phyloP scores from a whole-genome alignment of 2,113 vertebrate species.

The Panurus biarmicus region DNA sequence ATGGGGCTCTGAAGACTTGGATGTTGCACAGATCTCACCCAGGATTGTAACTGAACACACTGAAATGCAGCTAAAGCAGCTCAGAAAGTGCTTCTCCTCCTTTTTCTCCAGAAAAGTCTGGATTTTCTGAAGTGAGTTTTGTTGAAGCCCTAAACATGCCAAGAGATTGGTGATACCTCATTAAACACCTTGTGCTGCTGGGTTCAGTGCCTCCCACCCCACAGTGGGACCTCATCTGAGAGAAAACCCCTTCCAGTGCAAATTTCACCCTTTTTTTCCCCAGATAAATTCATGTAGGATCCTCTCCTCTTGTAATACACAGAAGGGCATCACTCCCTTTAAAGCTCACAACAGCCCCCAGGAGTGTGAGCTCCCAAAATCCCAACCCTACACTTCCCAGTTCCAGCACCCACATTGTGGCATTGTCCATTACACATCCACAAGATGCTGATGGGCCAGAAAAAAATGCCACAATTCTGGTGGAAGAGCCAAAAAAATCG shows the following conservation, averaged over 20 bases:
- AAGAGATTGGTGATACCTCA: neutral
- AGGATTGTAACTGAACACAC: neutral
- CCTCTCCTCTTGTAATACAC: neutral
- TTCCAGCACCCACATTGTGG: neutral
- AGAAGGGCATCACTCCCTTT: neutral
- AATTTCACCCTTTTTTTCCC: neutral
- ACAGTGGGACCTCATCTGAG: no score
- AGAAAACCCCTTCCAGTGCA: neutral
- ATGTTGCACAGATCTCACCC: neutral
- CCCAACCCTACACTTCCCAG: rapidly evolving
- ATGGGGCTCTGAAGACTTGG: neutral
- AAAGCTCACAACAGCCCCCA: rapidly evolving
- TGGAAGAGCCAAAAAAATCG: neutral
- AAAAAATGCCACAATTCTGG: neutral
- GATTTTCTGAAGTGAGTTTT: neutral
- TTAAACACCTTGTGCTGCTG: neutral
- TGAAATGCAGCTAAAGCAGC: neutral
- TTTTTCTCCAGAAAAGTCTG: neutral
- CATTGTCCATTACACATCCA: neutral
- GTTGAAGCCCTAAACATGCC: neutral
- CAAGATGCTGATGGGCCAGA: neutral
- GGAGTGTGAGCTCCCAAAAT: neutral
- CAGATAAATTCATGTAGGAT: neutral
- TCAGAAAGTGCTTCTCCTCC: neutral
- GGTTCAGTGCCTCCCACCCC: neutral